These are phyloP conservation scores for Incurvaria masculella DNA, from an alignment of 2,888 invertebrate species.

Conservation along the genomic window DNA sequence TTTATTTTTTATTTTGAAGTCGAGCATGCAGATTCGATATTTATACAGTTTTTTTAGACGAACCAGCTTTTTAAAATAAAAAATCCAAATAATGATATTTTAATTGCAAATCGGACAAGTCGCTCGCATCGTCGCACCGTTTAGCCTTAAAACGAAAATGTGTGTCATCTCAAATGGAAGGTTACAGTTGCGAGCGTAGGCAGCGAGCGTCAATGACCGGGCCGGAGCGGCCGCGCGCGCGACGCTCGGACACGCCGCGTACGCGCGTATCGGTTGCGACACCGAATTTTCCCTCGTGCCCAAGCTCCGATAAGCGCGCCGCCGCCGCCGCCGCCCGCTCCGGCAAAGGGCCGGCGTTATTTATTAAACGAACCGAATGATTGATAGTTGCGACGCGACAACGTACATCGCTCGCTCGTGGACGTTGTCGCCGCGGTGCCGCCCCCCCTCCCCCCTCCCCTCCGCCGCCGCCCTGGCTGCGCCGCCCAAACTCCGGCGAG, in stretches of 20 bases:
- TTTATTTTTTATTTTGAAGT: too few species aligned
- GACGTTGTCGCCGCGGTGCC: neutral
- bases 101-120: too few species aligned
- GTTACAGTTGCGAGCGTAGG: too few species aligned
- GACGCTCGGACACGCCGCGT: neutral
- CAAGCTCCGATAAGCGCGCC: conserved; percentile 45
- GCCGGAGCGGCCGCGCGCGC: too few species aligned
- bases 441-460: neutral
- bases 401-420: conserved; percentile 33
- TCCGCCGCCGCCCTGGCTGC: neutral
- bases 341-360: conserved; percentile 32
- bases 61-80: too few species aligned
- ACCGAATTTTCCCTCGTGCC: conserved; percentile 57
- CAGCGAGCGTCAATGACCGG: neutral
- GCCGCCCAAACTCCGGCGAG: too few species aligned
- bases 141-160: too few species aligned
- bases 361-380: conserved; percentile 58
- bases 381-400: conserved; percentile 54
- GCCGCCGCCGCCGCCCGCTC: neutral
- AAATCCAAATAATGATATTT: too few species aligned
- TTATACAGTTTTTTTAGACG: too few species aligned
- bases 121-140: too few species aligned
- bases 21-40: too few species aligned
- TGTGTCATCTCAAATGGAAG: too few species aligned
- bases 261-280: conserved; percentile 49